Evolutionary conservation across 2,888 invertebrate species (phyloP).

Genomic region (Drosophila greeni): DNA sequence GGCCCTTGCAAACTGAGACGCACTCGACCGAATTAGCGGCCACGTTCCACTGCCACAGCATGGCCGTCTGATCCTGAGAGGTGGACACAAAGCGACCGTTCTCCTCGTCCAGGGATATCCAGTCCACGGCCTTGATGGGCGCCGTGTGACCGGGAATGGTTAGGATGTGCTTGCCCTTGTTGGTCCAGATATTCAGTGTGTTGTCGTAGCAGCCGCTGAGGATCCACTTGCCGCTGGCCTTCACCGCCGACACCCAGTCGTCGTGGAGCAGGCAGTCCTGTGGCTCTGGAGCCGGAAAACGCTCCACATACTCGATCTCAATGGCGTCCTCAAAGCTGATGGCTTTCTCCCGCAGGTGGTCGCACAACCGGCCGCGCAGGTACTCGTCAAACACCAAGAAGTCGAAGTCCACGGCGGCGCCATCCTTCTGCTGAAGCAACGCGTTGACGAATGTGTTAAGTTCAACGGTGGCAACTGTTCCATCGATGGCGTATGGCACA

Average conservation of each 20-base stretch:
- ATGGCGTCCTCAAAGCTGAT: constrained; percentile 90
- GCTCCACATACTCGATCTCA: constrained; percentile 94
- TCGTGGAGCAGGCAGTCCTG: constrained; percentile 95
- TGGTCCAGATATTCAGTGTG: constrained; percentile 93
- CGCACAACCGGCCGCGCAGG: constrained; percentile 82
- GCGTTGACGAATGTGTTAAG: constrained; percentile 90
- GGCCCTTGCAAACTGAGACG: constrained; percentile 90
- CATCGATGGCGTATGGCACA: constrained; percentile 89
- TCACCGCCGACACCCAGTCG: constrained; percentile 97
- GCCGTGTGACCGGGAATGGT: constrained; percentile 92
- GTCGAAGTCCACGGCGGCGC: constrained; percentile 85
- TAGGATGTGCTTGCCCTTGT: constrained; percentile 89
- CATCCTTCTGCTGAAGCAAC: constrained; percentile 79
- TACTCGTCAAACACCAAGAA: constrained; percentile 92
- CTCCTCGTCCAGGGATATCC: constrained; percentile 86
- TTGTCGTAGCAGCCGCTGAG: constrained; percentile 96
- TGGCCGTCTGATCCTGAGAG: constrained; percentile 94
- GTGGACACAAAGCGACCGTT: constrained; percentile 87
- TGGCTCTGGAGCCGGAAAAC: constrained; percentile 94
- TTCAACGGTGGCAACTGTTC: constrained; percentile 83
- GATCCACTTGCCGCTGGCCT: constrained; percentile 87
- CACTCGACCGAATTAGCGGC: constrained; percentile 87
- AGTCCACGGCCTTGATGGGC: constrained; percentile 92
- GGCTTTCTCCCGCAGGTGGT: constrained; percentile 87
- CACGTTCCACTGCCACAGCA: constrained; percentile 93